Percentiles rank a stretch among this genome's conserved stretches.
phyloP scores from a whole-genome alignment of 1,140 invertebrate genomes.

The Ips typographus region DNA sequence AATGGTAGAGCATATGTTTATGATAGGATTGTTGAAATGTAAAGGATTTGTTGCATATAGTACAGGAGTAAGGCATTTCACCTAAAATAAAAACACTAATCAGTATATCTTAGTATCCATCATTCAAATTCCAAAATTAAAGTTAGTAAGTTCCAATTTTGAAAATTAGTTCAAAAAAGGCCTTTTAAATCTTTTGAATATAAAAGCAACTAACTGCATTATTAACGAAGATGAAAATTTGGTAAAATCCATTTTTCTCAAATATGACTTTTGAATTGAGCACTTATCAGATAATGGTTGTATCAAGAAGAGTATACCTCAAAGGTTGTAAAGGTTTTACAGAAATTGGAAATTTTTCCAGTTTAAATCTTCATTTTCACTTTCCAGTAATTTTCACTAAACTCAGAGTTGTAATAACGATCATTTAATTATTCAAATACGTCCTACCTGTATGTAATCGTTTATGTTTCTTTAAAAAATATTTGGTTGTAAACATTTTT shows the following conservation, averaged over 20 bases:
- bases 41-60: conserved; percentile 83
- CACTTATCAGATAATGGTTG: too few relatives aligned
- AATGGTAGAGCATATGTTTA: conserved; percentile 84
- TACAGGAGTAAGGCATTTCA: conserved; percentile 84
- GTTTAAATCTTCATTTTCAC: background rate
- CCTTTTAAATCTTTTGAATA: too few relatives aligned
- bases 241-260: too few relatives aligned
- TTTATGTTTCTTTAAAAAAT: conserved; percentile 88
- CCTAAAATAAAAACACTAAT: conserved; percentile 56
- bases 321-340: too few relatives aligned
- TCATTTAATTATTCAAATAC: background rate
- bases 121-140: background rate
- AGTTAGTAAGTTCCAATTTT: too few relatives aligned
- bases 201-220: too few relatives aligned
- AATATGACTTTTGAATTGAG: too few relatives aligned
- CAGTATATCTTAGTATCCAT: background rate
- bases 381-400: background rate
- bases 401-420: background rate
- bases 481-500: conserved; percentile 86
- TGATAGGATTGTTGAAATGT: conserved; percentile 91
- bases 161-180: too few relatives aligned
- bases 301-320: too few relatives aligned
- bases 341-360: too few relatives aligned
- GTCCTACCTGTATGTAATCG: conserved; percentile 69
- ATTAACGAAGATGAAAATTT: too few relatives aligned